Percentiles rank a stretch among this genome's conserved stretches.
phyloP scores from a whole-genome alignment of 1,140 invertebrate species.

The Chionoecetes opilio region DNA sequence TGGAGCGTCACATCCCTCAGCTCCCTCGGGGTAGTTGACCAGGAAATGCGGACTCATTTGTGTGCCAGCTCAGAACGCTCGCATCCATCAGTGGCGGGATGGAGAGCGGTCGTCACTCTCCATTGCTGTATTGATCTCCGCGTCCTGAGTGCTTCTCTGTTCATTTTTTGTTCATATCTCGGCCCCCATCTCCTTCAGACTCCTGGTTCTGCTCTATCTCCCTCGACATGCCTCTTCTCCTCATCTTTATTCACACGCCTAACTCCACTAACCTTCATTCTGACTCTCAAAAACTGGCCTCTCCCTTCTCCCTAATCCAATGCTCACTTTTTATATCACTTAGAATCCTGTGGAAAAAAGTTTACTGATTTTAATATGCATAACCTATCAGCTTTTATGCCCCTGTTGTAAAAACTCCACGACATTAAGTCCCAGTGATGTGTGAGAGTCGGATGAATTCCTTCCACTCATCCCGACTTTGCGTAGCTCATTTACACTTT shows the following conservation, averaged over 20 bases:
- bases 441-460: not conserved
- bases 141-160: not conserved
- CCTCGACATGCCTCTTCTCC: not conserved
- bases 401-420: not conserved
- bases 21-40: slow-evolving; percentile 42
- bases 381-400: not conserved
- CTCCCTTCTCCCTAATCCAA: not conserved
- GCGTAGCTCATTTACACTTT: slow-evolving; percentile 5
- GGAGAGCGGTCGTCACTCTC: not conserved
- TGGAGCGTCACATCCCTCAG: not conserved
- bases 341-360: not conserved
- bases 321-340: not conserved
- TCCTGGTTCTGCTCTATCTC: slow-evolving; percentile 36
- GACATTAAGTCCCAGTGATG: not conserved
- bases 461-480: not conserved
- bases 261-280: slow-evolving; percentile 31
- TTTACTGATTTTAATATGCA: not conserved
- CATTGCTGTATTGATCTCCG: slow-evolving; percentile 39
- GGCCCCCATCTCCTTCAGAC: not conserved
- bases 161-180: not conserved
- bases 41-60: slow-evolving; percentile 53
- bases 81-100: not conserved
- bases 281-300: not conserved
- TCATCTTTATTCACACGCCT: slow-evolving; percentile 35
- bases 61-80: slow-evolving; percentile 50